Base-by-base conservation (phyloP, 92 coral and sea anemone species). In the Heteractis magnifica region DNA sequence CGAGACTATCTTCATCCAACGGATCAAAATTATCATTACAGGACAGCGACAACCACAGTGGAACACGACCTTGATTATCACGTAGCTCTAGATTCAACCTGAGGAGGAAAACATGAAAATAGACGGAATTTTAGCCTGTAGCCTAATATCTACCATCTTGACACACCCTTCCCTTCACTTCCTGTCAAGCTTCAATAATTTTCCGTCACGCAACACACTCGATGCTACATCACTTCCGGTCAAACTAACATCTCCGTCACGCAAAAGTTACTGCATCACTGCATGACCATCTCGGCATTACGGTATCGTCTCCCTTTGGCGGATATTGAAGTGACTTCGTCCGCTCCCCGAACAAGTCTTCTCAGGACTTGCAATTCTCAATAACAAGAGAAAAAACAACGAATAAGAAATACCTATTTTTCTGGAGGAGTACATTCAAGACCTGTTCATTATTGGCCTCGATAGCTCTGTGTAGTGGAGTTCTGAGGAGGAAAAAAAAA, bases 401-500 rank as follows among this genome's bases (percentile, higher is more conserved):
- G 1, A 34, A 34, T 34, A 34, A 34, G 49, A 74, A 59, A 10
- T 81, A 96, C 99, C 86, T 94, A 26, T 94, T 88, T 81, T 90
- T 94, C 73, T 86, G 88, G 10, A 96, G 92, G 2, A 96, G 90
- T n/a, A 84, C 82, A 15, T 80, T 82, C 77, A 96, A 85, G 60
- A 96, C 98, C 49, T 90, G 84, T 19, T 94, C 94, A 84, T 94
- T 96, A 52, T 91, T 83, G 49, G 94, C 89, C 85, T 94, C 92
- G 64, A 96, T 96, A n/a, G 99, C 94, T 86, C 95, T 84, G 87
- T 96, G 99, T 72, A 96, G 79, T 10, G 99, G 91, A 16, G 99
- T 90, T 78, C 99, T 96, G 86, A 65, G 15, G 20, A 51, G 12
- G 23, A 12, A 48, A 52, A 51, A 14, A 49, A 9, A 8, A 8